Base-by-base conservation (phyloP, 2,797 vertebrate genomes). In the Spatula versicolor region DNA sequence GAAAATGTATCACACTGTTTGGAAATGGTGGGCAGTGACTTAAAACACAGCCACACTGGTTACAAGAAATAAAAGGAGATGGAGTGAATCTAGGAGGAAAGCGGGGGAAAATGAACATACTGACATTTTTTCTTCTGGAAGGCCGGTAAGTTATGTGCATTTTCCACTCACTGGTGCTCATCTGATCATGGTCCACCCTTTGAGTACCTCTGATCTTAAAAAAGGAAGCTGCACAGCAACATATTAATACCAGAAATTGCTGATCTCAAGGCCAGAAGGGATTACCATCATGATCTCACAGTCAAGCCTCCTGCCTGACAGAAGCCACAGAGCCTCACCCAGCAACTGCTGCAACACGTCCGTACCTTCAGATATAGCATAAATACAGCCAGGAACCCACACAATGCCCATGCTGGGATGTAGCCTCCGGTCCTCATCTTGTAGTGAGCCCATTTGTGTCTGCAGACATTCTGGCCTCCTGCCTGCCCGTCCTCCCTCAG, bases 121-220 rank as follows among this genome's bases (percentile, higher is more conserved):
- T 64, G 56, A 22, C 20, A 4, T 43, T 64, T 89, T 68, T 52
- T 54, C 26, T 43, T 67, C 69, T 28, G n/a, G 41, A 83, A 89
- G 41, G 75, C 6, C 23, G 45, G 50, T 72, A 25, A 64, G 73
- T 69, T 90, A 71, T 16, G 19, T 45, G 63, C 88, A 94, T 37
- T 54, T 84, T 76, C 87, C 92, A 25, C 73, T 75, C 86, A 68
- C 54, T 31, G 15, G 45, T 52, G 59, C 87, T 94, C 88, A 93
- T 55, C 28, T 48, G 20, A 58, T 41, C 21, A 63, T 67, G 74
- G 45, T 64, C 56, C 50, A 72, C 84, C 91, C 82, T 73, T 77
- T 68, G 71, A 95, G 88, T 31, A 92, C 69, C 66, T 60, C 88
- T 91, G 73, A 86, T 79, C 60, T 93, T 81, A 96, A 92, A 95